Conservation (phyloP, 2,797 vertebrate species). For the Oreochromis grahami region DNA sequence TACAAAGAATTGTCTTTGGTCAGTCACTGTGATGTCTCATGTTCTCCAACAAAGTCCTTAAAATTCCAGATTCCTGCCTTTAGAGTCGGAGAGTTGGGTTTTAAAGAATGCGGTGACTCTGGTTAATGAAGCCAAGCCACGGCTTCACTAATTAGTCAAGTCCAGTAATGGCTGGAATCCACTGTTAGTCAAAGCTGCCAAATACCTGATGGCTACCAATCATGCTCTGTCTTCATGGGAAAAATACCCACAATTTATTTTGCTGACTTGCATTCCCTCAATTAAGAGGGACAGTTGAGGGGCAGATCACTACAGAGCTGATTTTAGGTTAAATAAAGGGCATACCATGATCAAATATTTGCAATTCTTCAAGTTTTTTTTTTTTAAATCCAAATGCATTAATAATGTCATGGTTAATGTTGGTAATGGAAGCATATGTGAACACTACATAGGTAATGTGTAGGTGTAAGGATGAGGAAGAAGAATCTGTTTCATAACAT, state of each 20-base stretch:
- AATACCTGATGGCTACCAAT: conserved; percentile 67
- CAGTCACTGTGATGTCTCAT: conserved; percentile 54
- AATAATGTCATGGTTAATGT: background rate
- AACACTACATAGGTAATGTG: background rate
- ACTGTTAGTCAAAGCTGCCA: conserved; percentile 58
- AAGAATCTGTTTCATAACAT: background rate
- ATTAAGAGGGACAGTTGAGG: conserved; percentile 54
- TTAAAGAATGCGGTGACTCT: conserved; percentile 64
- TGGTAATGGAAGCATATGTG: background rate
- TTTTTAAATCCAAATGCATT: background rate
- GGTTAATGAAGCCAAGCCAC: conserved; percentile 60
- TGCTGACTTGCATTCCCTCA: conserved; percentile 61
- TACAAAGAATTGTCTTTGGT: conserved; percentile 56
- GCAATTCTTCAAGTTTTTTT: background rate
- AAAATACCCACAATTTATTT: conserved; percentile 55
- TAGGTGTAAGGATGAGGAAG: background rate
- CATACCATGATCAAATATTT: background rate
- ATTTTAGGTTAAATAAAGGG: conserved; percentile 20
- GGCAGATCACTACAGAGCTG: background rate
- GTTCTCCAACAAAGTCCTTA: conserved; percentile 43
- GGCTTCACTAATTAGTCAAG: conserved; percentile 66
- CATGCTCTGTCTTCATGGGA: conserved; percentile 60
- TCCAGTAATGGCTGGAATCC: conserved; percentile 62
- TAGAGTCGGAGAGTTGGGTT: conserved; percentile 32
- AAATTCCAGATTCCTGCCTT: conserved; percentile 58